phyloP scores from a whole-genome alignment of 2,888 invertebrate species.

The Epinotia brunnichana region DNA sequence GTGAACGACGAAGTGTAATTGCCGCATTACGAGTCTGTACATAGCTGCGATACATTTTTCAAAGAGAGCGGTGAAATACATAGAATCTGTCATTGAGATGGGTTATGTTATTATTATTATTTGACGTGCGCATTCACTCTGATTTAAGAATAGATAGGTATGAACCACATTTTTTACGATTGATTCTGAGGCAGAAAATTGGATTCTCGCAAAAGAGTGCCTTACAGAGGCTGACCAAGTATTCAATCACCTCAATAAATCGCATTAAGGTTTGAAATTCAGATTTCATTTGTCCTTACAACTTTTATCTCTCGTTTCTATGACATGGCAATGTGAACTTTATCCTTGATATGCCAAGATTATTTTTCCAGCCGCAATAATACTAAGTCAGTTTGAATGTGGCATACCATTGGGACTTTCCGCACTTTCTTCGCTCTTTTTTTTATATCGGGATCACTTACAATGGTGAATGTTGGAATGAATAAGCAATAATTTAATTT shows the following conservation, averaged over 20 bases:
- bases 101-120: neutral
- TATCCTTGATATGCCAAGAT: neutral
- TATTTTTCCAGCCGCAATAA: neutral
- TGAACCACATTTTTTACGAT: neutral
- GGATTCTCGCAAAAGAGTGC: conserved; percentile 20
- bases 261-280: conserved; percentile 43
- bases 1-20: too few relatives aligned
- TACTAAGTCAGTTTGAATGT: neutral
- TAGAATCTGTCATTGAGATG: too few relatives aligned
- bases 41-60: too few relatives aligned
- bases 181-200: neutral
- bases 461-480: conserved; percentile 52
- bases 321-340: neutral
- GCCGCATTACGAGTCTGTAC: too few relatives aligned
- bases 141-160: neutral
- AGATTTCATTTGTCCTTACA: conserved; percentile 40
- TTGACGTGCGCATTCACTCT: neutral
- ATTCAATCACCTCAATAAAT: conserved; percentile 44
- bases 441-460: conserved; percentile 46
- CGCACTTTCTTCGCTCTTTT: conserved; percentile 47
- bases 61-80: too few relatives aligned
- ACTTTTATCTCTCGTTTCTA: neutral
- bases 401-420: conserved; percentile 43
- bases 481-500: conserved; percentile 54
- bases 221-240: conserved; percentile 33